Evolutionary conservation across 2,797 vertebrate genomes (phyloP).

Genomic region (Gadopsis marmoratus): DNA sequence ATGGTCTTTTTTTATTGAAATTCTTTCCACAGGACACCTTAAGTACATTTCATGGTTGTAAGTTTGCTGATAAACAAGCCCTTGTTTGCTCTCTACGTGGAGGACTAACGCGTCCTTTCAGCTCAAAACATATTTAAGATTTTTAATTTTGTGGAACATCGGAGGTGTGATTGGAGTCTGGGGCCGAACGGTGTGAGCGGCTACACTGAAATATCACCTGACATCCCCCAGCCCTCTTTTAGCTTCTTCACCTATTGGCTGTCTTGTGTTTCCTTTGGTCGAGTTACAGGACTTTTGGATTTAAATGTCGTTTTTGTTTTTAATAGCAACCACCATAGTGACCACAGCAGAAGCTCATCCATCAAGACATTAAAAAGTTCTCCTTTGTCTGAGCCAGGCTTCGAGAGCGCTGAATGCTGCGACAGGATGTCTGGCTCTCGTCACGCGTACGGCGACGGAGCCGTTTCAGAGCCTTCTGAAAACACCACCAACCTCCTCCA

Average conservation of each 20-base stretch:
- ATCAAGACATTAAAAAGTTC: conserved; percentile 24
- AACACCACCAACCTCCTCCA: conserved; percentile 30
- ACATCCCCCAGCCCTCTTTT: neutral
- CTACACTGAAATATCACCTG: neutral
- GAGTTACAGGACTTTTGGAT: conserved; percentile 6
- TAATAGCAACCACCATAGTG: neutral
- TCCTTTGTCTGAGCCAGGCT: conserved; percentile 31
- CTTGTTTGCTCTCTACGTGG: neutral
- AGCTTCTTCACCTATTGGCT: conserved; percentile 1
- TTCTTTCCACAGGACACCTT: neutral
- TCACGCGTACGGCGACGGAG: conserved; percentile 13
- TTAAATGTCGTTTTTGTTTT: neutral
- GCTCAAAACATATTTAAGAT: too few species aligned
- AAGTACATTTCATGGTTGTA: neutral
- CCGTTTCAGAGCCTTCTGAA: conserved; percentile 29
- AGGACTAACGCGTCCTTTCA: neutral
- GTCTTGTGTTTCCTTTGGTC: neutral
- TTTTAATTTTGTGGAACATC: neutral
- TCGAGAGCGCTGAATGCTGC: neutral
- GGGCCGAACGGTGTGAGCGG: neutral
- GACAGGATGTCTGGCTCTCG: conserved; percentile 61
- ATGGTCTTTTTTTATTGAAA: too few species aligned
- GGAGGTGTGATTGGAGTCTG: neutral
- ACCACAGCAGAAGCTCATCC: conserved; percentile 30
- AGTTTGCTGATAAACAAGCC: neutral